These are phyloP conservation scores for Crenichthys baileyi DNA, from an alignment of 2,797 vertebrate species.

Conservation along the genomic window DNA sequence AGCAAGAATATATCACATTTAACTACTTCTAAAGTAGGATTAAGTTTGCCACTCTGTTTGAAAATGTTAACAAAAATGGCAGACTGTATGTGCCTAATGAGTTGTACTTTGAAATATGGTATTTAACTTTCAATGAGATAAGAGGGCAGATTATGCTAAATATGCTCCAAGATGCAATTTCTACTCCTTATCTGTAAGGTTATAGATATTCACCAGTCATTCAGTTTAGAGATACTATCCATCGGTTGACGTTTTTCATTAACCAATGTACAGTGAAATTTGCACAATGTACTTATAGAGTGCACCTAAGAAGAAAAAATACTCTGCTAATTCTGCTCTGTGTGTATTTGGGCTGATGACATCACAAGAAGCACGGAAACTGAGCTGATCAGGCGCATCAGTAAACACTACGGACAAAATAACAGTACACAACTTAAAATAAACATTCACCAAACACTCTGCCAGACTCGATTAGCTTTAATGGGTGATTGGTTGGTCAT, in stretches of 20 bases:
- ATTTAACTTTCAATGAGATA: neutral
- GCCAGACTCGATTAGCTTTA: no score
- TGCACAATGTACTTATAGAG: no score
- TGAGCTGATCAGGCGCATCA: no score
- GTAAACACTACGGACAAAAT: no score
- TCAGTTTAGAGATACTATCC: neutral
- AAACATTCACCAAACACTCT: no score
- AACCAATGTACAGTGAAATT: neutral
- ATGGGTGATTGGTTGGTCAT: no score
- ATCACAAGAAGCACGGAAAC: no score
- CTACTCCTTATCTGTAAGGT: no score
- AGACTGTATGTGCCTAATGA: neutral
- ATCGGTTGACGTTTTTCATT: neutral
- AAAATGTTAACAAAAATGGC: neutral
- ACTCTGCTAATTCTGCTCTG: no score
- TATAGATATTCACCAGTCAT: neutral
- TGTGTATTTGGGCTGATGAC: no score
- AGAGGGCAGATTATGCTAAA: neutral
- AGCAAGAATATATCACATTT: neutral
- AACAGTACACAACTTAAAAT: no score
- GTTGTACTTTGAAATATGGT: neutral
- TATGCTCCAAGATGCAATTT: neutral
- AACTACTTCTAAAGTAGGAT: neutral
- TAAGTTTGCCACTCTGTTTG: neutral
- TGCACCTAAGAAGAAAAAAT: no score